A percentile compares a stretch with the other conserved stretches of the same genome.
Evolutionary conservation across 2,113 vertebrate species (phyloP).

Genomic region (Nerophis ophidion): DNA sequence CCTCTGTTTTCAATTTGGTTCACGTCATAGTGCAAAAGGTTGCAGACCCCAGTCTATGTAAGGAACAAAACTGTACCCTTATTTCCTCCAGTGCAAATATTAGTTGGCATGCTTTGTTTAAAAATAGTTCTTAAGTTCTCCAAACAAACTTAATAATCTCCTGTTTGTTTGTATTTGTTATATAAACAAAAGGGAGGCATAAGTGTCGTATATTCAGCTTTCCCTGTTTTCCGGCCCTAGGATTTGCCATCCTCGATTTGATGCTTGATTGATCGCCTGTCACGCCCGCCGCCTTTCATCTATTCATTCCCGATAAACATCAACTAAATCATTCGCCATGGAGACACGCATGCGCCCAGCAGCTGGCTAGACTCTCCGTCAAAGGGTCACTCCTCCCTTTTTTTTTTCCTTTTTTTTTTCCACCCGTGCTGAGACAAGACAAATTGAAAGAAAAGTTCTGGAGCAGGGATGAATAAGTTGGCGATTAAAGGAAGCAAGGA

Average conservation of each 20-base stretch:
- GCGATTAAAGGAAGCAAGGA: conserved; percentile 44
- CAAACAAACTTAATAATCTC: too few relatives aligned
- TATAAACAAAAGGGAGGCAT: conserved; percentile 19
- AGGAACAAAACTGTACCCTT: too few relatives aligned
- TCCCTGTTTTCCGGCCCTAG: conserved; percentile 44
- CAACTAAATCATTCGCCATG: conserved; percentile 74
- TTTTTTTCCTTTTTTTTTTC: neutral
- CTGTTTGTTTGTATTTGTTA: conserved; percentile 25
- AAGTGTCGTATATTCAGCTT: conserved; percentile 54
- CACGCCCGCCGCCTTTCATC: conserved; percentile 76
- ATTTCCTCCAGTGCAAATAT: neutral
- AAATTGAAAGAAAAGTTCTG: conserved; percentile 69
- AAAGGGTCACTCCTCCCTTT: conserved; percentile 54
- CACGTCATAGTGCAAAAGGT: too few relatives aligned
- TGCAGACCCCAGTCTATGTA: too few relatives aligned
- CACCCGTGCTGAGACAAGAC: conserved; percentile 43
- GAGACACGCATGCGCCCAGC: conserved; percentile 69
- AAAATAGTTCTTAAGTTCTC: neutral
- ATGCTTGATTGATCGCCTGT: conserved; percentile 81
- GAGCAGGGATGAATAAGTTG: conserved; percentile 60
- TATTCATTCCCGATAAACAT: conserved; percentile 78
- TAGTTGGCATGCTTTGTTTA: neutral
- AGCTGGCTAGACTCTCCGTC: conserved; percentile 44
- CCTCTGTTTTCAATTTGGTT: too few relatives aligned
- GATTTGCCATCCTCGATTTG: conserved; percentile 76